Evolutionary conservation across 1,140 invertebrate species (phyloP), one percentile per base, ranked within the genome.

Genomic region (Drosophila ambigua): DNA sequence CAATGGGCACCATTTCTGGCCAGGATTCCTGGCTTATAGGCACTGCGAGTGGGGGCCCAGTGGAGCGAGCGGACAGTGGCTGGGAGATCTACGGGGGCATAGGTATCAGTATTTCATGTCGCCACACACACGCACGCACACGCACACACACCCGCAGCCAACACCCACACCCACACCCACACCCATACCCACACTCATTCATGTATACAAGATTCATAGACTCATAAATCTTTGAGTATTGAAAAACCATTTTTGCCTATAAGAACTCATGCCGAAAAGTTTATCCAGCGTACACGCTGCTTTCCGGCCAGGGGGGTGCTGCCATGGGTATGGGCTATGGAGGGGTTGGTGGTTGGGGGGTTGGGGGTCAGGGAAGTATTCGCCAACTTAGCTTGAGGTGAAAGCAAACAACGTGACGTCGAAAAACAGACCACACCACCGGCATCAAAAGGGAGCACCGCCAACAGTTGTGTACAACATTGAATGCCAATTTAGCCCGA

Each of bases 201-300:
- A 77, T 85, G 76, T 72, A 77, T 88, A 72, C 74, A 87, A 82
- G 82, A 85, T 85, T 85, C 82, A 85, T 87, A 88, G 82, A 85
- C 83, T 87, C 82, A 87, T 87, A 87, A 87, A 87, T 87, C 82
- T 87, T 87, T 82, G 77, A 87, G 82, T 87, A 87, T 87, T 87
- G 82, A 87, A 87, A 75, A 88, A 88, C 82, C 83, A 87, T 79
- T 87, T 87, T 87, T 87, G 82, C 83, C 85, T 82, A 88, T 88
- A 87, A 85, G 74, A 87, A 76, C 82, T 85, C 82, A 87, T 76
- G 78, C 83, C 82, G 55, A 79, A 71, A 85, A 85, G 83, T 85
- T 85, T 85, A 87, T 85, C 82, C 81, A 64, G 66, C 63, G 64
- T 23, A 44, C 55, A 57, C 51, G 58, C 35, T 13, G 35, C 52